phyloP scores from a whole-genome alignment of 2,113 vertebrate genomes.

The Emydocephalus ijimae region DNA sequence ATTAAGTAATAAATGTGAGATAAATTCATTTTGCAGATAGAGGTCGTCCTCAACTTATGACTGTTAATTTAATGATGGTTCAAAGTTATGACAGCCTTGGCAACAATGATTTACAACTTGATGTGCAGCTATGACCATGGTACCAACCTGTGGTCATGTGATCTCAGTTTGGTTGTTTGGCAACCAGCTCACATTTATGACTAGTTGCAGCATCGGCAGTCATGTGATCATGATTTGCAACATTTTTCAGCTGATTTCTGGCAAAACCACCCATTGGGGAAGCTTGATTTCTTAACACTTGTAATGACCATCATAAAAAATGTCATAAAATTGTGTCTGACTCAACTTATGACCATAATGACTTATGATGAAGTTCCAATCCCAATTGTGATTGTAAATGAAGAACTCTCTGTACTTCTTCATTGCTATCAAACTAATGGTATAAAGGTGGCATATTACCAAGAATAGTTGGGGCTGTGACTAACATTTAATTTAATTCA shows the following conservation, averaged over 20 bases:
- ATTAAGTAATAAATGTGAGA: too few relatives aligned
- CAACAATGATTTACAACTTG: too few relatives aligned
- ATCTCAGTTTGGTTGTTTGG: neutral
- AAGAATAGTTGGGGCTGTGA: neutral
- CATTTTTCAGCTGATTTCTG: neutral
- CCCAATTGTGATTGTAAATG: neutral
- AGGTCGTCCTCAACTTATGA: too few relatives aligned
- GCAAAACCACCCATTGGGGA: neutral
- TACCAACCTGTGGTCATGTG: neutral
- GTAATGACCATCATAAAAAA: neutral
- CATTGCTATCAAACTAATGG: neutral
- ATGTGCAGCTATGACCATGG: too few relatives aligned
- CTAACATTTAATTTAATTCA: neutral
- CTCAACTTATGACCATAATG: neutral
- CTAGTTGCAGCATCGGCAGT: neutral
- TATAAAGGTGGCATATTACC: neutral
- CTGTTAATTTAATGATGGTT: too few relatives aligned
- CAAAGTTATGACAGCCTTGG: too few relatives aligned
- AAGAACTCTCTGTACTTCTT: neutral
- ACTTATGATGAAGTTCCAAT: neutral
- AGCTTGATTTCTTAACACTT: neutral
- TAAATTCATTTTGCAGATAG: too few relatives aligned
- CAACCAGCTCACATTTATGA: neutral
- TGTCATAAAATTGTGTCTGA: neutral
- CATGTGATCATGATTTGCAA: neutral